Evolutionary conservation across 2,888 invertebrate genomes (phyloP), one percentile per base, ranked within the genome.

Genomic region (Melieria crassipennis): DNA sequence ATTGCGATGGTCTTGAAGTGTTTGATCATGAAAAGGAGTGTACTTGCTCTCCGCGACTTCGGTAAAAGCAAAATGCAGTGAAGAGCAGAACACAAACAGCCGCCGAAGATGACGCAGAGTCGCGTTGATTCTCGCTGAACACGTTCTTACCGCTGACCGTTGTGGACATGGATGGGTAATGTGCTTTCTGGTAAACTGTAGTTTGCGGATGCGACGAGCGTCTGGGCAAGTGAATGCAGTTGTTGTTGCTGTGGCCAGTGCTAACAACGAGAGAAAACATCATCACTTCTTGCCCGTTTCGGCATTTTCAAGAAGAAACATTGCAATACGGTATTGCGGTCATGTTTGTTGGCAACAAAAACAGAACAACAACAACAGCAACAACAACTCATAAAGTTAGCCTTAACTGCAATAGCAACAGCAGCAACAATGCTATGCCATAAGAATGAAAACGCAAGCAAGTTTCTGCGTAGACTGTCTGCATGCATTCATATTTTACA

Each of bases 331-430:
- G 2, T 30, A 56, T 46, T 65, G 61, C 71, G 61, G 56, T 66
- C 57, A 63, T 30, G 42, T 65, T 50, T 9, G 61, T 11, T 42
- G 55, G 57, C 9, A 66, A 56, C 30, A 43, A 60, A 5, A 56
- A 55, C 61, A 70, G 0, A 48, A 58, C 13, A 50, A 65, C 47
- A 52, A 60, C 61, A 55, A 70, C 65, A 46, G 61, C 55, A 60
- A 62, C 66, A 47, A 61, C 48, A 47, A 66, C 10, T 52, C 4
- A 11, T 6, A 52, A 30, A 30, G 30, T 30, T 30, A 30, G 30
- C 30, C 30, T 30, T 30, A 30, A 30, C 30, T 30, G 30, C 30
- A 30, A 30, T 30, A 30, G 30, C 30, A 30, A 30, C 1, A 30
- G 3, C 3, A 30, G 30, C 30, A 30, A 30, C 30, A 30, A 30